Evolutionary conservation across 1,140 invertebrate species (phyloP), one percentile per base, ranked within the genome.

Genomic region (Cotesia glomerata): DNA sequence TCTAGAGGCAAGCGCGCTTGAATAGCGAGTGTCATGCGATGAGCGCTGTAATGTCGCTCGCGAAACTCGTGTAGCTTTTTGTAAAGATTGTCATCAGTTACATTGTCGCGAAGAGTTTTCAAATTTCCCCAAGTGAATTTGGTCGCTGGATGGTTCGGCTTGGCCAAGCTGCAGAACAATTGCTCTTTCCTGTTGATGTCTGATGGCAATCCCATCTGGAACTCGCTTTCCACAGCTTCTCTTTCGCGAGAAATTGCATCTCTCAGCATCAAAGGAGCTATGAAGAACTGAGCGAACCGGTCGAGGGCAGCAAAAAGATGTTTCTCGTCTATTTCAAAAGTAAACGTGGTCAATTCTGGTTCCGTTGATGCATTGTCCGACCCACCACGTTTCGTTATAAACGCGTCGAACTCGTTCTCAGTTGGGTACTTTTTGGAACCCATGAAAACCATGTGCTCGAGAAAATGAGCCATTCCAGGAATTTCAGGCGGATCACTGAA

Each of bases 391-490:
- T 93, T 93, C 85, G 90, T 91, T 52, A 97, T 90, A 78, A 93
- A 96, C 4, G 91, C 86, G 87, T 96, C 94, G 79, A 96, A 94
- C 76, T 92, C 93, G 85, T 97, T 97, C 86, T 97, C 95, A 77
- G 91, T 88, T 4, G 94, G 93, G 87, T 93, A 97, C 79, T 95
- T 96, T 79, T 93, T 88, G 4, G 65, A 67, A 45, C 96, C 96
- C 91, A 98, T 95, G 80, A 97, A 98, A 5, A 98, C 92, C 95
- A 98, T 97, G 82, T 98, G 97, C 83, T 98, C 97, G 61, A 97
- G 90, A 86, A 98, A 97, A 86, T 98, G 97, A 1, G 97, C 95
- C 77, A 98, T 81, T 1, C 97, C 97, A 74, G 93, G 95, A 63
- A 97, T 91, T 52, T 94, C 88, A 54, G 84, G 78, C 0, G 95